Base-by-base conservation (phyloP, 2,888 invertebrate species). In the Sinopyrophorus schimmeli region DNA sequence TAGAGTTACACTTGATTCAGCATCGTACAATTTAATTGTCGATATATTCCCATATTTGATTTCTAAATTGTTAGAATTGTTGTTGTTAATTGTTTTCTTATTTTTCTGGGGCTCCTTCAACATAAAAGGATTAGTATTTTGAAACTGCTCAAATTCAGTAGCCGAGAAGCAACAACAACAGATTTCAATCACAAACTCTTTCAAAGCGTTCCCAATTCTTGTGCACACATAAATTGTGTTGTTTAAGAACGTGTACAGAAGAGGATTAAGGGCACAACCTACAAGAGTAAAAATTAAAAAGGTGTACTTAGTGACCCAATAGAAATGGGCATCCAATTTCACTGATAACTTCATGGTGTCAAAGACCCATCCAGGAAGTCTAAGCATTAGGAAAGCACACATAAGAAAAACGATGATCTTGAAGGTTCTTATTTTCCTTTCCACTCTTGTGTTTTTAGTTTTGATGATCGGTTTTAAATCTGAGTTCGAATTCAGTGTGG, bases 181-280 rank as follows among this genome's bases (percentile, higher is more conserved):
- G 20, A 71, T 62, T 42, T 68, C 65, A 32, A 64, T 68, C 3
- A 66, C 47, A 27, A 71, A 71, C 27, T 70, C 67, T 9, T 60
- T 65, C 5, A 69, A 12, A 1, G 47, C 35, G 6, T 52, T 58
- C 15, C 51, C 39, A 5, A 64, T 32, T 47, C 59, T 63, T 14
- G 59, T 57, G 23, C 61, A 52, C 9, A 61, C 58, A 9, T 58
- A 55, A 14, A 79, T 63, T 2, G 80, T 77, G 59, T 79, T 77
- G 20, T 78, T 76, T 4, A 82, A 67, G 56, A 81, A 82, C 1
- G 81, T 78, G 56, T 82, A 83, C 16, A 82, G 67, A 34, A 82
- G 73, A 1, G 82, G 82, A 72, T 83, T 80, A 14, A 81, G 47
- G 0, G 76, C 76, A 28, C 79, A 78, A 57, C 78, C 81, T 3